Evolutionary conservation across 92 coral and sea anemone species (phyloP), one percentile per base, ranked within the genome.

Genomic region (Epizoanthus rinbou): DNA sequence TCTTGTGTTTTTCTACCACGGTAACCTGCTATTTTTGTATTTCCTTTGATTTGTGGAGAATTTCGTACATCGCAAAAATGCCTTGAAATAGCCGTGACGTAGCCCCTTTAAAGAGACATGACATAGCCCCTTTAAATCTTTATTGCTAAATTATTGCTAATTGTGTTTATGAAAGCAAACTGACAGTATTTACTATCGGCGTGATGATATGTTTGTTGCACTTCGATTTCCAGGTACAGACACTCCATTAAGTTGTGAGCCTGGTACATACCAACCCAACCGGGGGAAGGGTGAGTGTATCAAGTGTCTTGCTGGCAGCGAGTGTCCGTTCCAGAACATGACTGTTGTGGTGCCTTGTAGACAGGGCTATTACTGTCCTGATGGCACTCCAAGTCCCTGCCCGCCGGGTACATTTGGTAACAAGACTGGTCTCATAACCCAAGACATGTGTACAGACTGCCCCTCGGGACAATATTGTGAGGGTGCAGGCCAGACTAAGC

Each of bases 331-430:
- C 83, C 90, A 91, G 75, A 95, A 95, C 80, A 95, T 92, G 98
- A 91, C 98, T 3, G 68, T 91, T n/a, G 96, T 92, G 24, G 85
- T 87, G 10, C 90, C 91, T 18, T 97, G 99, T 67, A 79, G 87
- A 74, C 90, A 88, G 43, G 99, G 99, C 58, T 92, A 87, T 63
- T 97, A 92, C 63, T 97, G 99, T 74, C 99, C 97, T 16, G 90
- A 91, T 85, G 99, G 99, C 24, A 88, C 90, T 23, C 91, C 84
- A 8, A 69, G 19, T 67, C 91, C 99, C 1, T 97, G 99, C 66
- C 98, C 98, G 43, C 84, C 78, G 50, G 99, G 99, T 19, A 97
- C 99, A n/a, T 97, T 91, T 57, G 98, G 99, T 35, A 86, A 94
- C 80, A 86, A 87, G 53, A 89, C 84, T 58, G 98, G 99, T 15